Evolutionary conservation across 2,888 invertebrate genomes (phyloP).

Genomic region (Athrips mouffetella): DNA sequence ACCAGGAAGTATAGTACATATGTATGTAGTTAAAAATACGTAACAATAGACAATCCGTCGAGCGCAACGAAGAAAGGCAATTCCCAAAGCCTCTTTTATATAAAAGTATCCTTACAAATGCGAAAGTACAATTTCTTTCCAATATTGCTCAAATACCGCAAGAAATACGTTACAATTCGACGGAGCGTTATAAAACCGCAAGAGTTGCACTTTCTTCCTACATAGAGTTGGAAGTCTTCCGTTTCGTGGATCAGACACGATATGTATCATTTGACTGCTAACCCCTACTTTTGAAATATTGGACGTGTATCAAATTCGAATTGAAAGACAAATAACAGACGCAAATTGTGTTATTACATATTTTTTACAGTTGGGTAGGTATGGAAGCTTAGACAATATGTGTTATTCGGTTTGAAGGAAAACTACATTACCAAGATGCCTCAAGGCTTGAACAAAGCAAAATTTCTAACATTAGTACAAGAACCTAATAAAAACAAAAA

Average conservation of each 20-base stretch:
- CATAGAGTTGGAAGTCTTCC: constrained; percentile 40
- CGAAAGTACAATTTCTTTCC: constrained; percentile 39
- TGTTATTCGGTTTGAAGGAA: too few relatives aligned
- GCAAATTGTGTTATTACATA: too few relatives aligned
- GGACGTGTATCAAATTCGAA: too few relatives aligned
- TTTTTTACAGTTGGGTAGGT: too few relatives aligned
- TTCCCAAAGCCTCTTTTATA: constrained; percentile 5
- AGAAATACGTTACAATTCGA: constrained; percentile 47
- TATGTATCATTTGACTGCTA: constrained; percentile 37
- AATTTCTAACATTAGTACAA: too few relatives aligned
- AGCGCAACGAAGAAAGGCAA: background rate
- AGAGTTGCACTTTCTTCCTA: constrained; percentile 51
- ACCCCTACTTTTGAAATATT: constrained; percentile 9
- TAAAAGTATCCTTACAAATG: constrained; percentile 18
- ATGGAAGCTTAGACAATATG: too few relatives aligned
- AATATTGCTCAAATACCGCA: constrained; percentile 49
- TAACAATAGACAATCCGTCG: background rate
- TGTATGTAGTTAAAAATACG: background rate
- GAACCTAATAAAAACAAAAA: too few relatives aligned
- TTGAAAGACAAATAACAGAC: too few relatives aligned
- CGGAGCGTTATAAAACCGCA: constrained; percentile 49
- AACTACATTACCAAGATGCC: too few relatives aligned
- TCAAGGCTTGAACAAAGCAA: too few relatives aligned
- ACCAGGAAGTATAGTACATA: background rate
- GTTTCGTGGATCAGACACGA: constrained; percentile 39